Conservation (phyloP, 2,888 invertebrate species). For the Lamellibrachia satsuma region DNA sequence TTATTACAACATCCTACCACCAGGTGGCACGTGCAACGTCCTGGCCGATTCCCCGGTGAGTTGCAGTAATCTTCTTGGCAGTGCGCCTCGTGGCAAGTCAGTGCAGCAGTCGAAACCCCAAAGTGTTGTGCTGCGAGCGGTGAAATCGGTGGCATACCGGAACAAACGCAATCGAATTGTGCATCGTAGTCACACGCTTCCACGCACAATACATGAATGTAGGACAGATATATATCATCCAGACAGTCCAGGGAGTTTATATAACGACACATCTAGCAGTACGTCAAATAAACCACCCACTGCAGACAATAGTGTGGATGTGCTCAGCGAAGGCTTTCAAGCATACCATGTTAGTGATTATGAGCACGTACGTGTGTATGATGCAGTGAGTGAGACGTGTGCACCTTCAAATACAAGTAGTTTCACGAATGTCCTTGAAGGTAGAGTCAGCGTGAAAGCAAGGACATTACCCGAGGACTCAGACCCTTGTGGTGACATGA, state of each 20-base stretch:
- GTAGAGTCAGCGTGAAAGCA: not conserved
- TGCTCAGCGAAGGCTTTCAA: not conserved
- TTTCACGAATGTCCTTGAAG: not conserved
- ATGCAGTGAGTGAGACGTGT: not conserved
- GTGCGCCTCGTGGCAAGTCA: not conserved
- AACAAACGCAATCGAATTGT: not conserved
- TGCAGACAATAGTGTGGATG: not conserved
- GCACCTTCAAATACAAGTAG: not conserved
- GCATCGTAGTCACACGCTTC: not conserved
- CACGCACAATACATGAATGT: not conserved
- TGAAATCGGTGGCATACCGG: not conserved
- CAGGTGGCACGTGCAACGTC: not conserved
- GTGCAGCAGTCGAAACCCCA: not conserved
- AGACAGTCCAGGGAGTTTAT: not conserved
- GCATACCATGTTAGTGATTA: not conserved
- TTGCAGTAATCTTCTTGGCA: not conserved
- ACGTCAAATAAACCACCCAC: not conserved
- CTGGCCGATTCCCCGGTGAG: not conserved
- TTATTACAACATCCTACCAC: constrained; percentile 7
- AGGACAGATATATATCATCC: not conserved
- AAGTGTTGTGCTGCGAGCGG: not conserved
- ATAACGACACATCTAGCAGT: not conserved
- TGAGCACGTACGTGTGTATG: not conserved
- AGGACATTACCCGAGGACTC: not conserved
- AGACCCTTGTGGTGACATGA: not conserved